phyloP scores from a whole-genome alignment of 2,113 vertebrate species.

The Acanthochromis polyacanthus region DNA sequence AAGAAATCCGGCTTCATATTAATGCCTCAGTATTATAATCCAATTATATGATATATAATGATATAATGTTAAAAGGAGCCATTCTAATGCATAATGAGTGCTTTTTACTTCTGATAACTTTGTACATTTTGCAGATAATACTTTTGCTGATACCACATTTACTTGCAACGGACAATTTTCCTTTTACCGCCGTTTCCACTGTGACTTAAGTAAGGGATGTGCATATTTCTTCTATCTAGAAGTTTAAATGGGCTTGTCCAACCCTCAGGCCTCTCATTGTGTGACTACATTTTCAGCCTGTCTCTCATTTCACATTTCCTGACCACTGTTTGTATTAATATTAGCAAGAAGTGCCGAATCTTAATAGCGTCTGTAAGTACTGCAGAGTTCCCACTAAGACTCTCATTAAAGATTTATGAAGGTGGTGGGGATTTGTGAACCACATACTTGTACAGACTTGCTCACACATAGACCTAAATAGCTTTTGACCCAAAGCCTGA shows the following conservation, averaged over 20 bases:
- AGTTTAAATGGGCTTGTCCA: background rate
- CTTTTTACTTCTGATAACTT: too few species aligned
- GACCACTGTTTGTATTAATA: slow-evolving; percentile 36
- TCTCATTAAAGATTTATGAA: slow-evolving; percentile 63
- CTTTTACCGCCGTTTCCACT: background rate
- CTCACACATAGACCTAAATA: background rate
- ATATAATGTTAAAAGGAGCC: background rate
- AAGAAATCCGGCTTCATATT: background rate
- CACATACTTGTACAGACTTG: background rate
- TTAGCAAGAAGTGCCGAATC: slow-evolving; percentile 33
- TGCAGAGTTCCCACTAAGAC: slow-evolving; percentile 24
- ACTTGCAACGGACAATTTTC: background rate
- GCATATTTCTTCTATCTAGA: background rate
- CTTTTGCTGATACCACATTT: background rate
- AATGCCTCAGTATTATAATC: background rate
- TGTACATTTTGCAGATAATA: too few species aligned
- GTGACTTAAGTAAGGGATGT: background rate
- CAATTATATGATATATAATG: background rate
- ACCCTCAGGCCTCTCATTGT: background rate
- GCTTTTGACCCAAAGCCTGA: slow-evolving; percentile 37
- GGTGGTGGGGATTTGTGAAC: slow-evolving; percentile 28
- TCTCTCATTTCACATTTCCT: slow-evolving; percentile 23
- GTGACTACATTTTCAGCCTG: slow-evolving; percentile 10
- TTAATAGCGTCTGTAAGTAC: slow-evolving; percentile 29
- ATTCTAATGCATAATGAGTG: too few species aligned